A percentile compares a stretch with the other conserved stretches of the same genome.
These are phyloP conservation scores for Hormiphora californensis DNA, from an alignment of 37 sponge, comb jelly and placozoan genomes.

Conservation along the genomic window DNA sequence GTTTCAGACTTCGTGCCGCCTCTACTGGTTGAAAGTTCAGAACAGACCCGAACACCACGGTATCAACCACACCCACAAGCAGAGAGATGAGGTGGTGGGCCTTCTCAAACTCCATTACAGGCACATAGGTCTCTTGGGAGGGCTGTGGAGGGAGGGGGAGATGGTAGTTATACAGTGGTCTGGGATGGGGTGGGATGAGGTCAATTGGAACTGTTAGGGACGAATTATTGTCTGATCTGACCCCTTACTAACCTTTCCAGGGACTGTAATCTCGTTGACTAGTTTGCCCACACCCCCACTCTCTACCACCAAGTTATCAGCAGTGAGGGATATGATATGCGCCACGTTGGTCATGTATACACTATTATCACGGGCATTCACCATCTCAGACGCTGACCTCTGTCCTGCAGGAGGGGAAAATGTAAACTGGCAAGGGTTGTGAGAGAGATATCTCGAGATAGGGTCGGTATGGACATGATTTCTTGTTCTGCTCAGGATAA, in stretches of 20 bases:
- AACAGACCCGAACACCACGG: constrained; percentile 59
- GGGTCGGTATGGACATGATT: no score
- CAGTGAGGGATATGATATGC: constrained; percentile 66
- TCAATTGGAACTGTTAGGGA: no score
- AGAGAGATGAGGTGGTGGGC: not conserved
- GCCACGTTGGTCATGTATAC: constrained; percentile 62
- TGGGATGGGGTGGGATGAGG: no score
- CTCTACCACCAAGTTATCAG: constrained; percentile 61
- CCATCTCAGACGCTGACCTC: not conserved
- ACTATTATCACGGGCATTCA: constrained; percentile 54
- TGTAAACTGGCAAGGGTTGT: no score
- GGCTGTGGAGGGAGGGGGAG: not conserved
- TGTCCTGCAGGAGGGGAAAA: constrained; percentile 13
- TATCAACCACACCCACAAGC: constrained; percentile 59
- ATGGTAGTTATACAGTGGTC: no score
- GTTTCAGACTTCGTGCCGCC: constrained; percentile 65
- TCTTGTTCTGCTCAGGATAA: no score
- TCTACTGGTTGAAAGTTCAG: constrained; percentile 64
- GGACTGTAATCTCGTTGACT: constrained; percentile 45
- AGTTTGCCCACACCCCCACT: constrained; percentile 67
- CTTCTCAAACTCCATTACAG: constrained; percentile 49
- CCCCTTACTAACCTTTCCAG: constrained; percentile 49
- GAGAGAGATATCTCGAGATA: no score
- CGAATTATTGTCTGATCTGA: no score
- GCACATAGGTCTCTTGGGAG: constrained; percentile 3